Evolutionary conservation across 2,113 vertebrate species (phyloP).

Genomic region (Toxostoma redivivum): DNA sequence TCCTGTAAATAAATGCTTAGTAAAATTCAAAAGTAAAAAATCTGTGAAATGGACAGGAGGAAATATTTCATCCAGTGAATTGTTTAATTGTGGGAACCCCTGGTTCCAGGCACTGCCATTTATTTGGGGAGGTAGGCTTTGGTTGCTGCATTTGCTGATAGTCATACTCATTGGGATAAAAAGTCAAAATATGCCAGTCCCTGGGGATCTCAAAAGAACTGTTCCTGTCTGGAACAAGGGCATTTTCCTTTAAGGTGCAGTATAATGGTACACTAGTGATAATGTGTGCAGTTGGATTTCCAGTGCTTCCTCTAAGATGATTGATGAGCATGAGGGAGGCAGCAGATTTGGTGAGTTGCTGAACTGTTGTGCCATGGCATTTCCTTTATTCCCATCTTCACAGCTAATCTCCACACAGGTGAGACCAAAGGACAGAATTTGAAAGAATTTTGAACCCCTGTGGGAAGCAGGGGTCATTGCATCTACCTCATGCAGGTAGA

Average conservation of each 20-base stretch:
- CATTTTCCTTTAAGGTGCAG: background rate
- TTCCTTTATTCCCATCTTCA: background rate
- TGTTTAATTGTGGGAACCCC: background rate
- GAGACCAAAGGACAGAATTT: background rate
- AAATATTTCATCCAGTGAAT: background rate
- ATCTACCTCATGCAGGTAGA: rapidly evolving
- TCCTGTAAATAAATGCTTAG: background rate
- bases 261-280: no score
- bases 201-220: background rate
- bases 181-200: background rate
- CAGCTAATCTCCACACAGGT: background rate
- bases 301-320: background rate
- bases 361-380: background rate
- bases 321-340: background rate
- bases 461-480: background rate
- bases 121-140: background rate
- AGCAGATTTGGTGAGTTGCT: background rate
- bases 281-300: background rate
- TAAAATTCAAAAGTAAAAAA: background rate
- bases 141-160: background rate
- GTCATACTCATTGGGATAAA: background rate
- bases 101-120: background rate
- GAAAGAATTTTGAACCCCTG: background rate
- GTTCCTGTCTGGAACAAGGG: background rate
- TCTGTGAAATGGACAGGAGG: background rate